phyloP scores from a whole-genome alignment of 2,113 vertebrate species.

The Gavialis gangeticus region DNA sequence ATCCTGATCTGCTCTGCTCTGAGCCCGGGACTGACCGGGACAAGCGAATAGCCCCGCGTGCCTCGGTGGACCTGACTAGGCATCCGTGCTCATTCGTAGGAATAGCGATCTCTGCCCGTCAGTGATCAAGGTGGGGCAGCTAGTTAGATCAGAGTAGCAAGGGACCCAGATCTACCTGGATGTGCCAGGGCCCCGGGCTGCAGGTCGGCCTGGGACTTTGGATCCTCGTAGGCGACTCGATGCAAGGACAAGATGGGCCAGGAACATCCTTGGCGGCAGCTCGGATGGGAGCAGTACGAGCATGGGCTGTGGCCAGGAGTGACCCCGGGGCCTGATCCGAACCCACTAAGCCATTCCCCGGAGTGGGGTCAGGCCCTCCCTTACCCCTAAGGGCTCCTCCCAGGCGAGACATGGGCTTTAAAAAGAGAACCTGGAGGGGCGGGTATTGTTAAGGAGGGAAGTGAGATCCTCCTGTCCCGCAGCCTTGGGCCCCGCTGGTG shows the following conservation, averaged over 20 bases:
- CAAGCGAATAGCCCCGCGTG: not conserved
- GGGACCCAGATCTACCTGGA: too few species aligned
- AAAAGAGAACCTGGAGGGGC: not conserved
- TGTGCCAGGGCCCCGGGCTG: too few species aligned
- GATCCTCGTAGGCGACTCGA: not conserved
- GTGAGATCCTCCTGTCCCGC: not conserved
- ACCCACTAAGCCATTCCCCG: not conserved
- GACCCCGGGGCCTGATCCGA: not conserved
- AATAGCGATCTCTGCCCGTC: too few species aligned
- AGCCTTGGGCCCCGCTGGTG: not conserved
- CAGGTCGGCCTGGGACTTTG: not conserved
- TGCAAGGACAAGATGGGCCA: not conserved
- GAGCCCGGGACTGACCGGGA: not conserved
- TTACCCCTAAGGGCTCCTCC: not conserved
- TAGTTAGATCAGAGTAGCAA: not conserved
- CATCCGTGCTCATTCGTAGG: too few species aligned
- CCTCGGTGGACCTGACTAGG: not conserved
- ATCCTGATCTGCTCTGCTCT: not conserved
- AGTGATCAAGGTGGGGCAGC: not conserved
- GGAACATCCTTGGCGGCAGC: not conserved
- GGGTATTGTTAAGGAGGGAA: not conserved
- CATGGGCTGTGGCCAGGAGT: not conserved
- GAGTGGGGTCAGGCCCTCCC: not conserved
- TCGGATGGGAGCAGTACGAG: not conserved
- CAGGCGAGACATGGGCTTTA: not conserved